A percentile compares a stretch with the other conserved stretches of the same genome.
Evolutionary conservation across 1,140 invertebrate genomes (phyloP).

Genomic region (Solenopsis invicta): DNA sequence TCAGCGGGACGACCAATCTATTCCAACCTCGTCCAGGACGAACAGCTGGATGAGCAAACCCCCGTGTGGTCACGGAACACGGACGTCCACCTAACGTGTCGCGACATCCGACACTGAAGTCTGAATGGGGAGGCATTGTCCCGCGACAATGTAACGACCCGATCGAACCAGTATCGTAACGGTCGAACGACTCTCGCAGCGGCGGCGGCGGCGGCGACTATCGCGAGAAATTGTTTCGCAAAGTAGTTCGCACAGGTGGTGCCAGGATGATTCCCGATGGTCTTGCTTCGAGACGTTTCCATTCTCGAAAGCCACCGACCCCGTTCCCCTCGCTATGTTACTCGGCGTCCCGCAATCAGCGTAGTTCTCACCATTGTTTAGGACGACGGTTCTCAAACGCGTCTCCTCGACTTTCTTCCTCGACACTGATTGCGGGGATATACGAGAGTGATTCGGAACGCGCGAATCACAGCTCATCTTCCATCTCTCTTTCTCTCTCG

Average conservation of each 20-base stretch:
- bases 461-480: neutral
- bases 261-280: conserved; percentile 70
- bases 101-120: conserved; percentile 72
- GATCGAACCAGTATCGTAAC: conserved; percentile 77
- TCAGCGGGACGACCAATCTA: neutral
- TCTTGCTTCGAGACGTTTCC: conserved; percentile 69
- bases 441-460: conserved; percentile 49
- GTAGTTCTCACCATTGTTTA: conserved; percentile 75
- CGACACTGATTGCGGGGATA: conserved; percentile 50
- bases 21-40: neutral
- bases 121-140: conserved; percentile 72
- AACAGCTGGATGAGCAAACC: conserved; percentile 61
- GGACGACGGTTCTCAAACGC: conserved; percentile 60
- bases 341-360: conserved; percentile 32
- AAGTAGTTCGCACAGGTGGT: conserved; percentile 78
- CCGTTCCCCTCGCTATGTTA: conserved; percentile 1
- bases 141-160: conserved; percentile 71
- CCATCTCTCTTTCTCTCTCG: neutral
- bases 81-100: conserved; percentile 53
- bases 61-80: conserved; percentile 19
- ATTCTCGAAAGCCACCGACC: conserved; percentile 59
- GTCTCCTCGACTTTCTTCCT: conserved; percentile 42
- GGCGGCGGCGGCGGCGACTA: conserved; percentile 44
- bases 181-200: conserved; percentile 71
- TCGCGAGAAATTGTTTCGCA: conserved; percentile 74